Evolutionary conservation across 2,797 vertebrate species (phyloP), one percentile per base, ranked within the genome.

Genomic region (Cossypha niveicapilla): DNA sequence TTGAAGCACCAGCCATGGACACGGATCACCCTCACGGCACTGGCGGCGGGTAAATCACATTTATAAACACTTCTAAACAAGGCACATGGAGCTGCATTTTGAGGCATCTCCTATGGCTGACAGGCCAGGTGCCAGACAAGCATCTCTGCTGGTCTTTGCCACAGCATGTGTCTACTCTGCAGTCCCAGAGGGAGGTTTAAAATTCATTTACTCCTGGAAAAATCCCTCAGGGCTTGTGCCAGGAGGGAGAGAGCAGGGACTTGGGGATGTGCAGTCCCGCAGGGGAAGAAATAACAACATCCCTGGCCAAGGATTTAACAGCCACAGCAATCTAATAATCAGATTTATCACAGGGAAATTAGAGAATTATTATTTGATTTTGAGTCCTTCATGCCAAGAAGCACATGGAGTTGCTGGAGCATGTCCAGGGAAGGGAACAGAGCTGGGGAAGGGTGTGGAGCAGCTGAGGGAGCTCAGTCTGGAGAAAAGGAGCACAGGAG

Each of bases 11-110:
- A 47, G 5, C 51, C 28, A 30, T 8, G 53, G 61, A 28, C 27
- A 22, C 0, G 0, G 18, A 51, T 24, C 22, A 3, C 58, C 65
- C 60, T 68, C 56, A 21, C 0, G 0, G 47, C 54, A 61, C n/a
- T 12, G 15, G 48, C 3, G 0, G 19, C 3, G 8, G 27, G 10
- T 62, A 45, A 75, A 80, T 35, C 61, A 18, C 24, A 9, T 47
- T 10, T 21, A 61, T 1, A 45, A 68, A 76, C 34, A 22, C 17
- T 47, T 35, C 11, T 8, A 35, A 57, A 41, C 17, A 13, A 8
- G n/a, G 2, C 22, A 37, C 37, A 23, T 0, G 1, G 32, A 19
- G 54, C 67, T 63, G 57, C 18, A 7, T 28, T 73, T 73, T 19
- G 58, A 70, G 42, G 48, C 13, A 22, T 13, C 22, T 34, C 2